Evolutionary conservation across 2,113 vertebrate species (phyloP).

Genomic region (Nanger granti): DNA sequence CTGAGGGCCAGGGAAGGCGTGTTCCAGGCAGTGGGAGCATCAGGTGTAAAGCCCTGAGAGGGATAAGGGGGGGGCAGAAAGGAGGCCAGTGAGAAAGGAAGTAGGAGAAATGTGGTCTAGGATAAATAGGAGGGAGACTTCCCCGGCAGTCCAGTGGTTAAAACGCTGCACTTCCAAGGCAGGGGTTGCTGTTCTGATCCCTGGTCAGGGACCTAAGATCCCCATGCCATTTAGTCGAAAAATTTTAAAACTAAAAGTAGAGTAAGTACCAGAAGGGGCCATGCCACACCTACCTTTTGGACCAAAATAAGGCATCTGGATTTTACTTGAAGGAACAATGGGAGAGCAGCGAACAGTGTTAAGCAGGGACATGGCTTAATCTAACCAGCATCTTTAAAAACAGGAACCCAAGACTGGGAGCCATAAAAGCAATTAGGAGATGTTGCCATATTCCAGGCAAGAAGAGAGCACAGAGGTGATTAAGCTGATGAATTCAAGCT

Average conservation of each 20-base stretch:
- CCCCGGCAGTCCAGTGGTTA: background rate
- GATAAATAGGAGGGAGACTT: background rate
- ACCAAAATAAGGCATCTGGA: background rate
- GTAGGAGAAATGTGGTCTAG: too few species aligned
- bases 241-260: background rate
- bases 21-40: rapidly evolving
- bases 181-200: background rate
- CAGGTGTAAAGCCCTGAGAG: background rate
- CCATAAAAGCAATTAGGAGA: background rate
- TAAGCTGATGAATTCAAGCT: background rate
- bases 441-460: background rate
- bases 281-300: background rate
- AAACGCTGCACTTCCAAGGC: background rate
- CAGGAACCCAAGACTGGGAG: background rate
- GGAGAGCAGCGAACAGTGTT: background rate
- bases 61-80: background rate
- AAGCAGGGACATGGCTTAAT: background rate
- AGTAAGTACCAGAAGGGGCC: background rate
- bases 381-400: background rate
- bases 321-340: background rate
- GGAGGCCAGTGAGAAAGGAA: background rate
- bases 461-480: background rate
- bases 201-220: background rate
- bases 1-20: background rate
- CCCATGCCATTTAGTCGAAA: background rate